Evolutionary conservation across 2,113 vertebrate genomes (phyloP).

Genomic region (Rhinoderma darwinii): DNA sequence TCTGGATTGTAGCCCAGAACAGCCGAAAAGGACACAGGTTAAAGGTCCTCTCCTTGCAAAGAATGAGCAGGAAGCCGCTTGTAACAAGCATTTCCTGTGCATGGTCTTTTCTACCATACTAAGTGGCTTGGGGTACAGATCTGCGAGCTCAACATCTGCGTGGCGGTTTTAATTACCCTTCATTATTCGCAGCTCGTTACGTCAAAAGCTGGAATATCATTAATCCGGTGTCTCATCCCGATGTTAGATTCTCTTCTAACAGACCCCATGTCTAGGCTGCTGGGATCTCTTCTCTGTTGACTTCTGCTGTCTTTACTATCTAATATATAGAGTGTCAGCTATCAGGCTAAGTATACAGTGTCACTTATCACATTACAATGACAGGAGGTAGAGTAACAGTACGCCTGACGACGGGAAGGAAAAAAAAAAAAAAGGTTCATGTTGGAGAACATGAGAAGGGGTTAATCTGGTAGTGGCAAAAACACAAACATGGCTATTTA

Average conservation of each 20-base stretch:
- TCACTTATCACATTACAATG: conserved; percentile 12
- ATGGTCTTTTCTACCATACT: background rate
- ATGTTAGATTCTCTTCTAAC: background rate
- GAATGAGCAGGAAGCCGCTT: conserved; percentile 51
- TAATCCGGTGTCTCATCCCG: background rate
- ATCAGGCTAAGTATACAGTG: background rate
- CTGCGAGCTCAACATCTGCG: conserved; percentile 1
- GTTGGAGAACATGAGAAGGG: conserved; percentile 19
- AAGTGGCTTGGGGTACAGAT: background rate
- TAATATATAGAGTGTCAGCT: background rate
- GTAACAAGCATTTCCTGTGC: conserved; percentile 40
- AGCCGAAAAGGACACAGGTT: conserved; percentile 50
- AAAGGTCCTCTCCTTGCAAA: conserved; percentile 29
- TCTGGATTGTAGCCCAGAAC: conserved; percentile 49
- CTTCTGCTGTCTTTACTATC: too few species aligned
- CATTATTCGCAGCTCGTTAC: background rate
- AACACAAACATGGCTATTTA: conserved; percentile 33
- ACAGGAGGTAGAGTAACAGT: background rate
- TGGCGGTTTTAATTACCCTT: background rate
- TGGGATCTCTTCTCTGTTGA: background rate
- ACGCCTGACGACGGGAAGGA: background rate
- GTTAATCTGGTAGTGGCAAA: conserved; percentile 7
- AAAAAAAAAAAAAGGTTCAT: background rate
- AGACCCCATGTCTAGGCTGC: background rate
- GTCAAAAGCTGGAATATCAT: conserved; percentile 18